Evolutionary conservation across 2,797 vertebrate genomes (phyloP), one percentile per base, ranked within the genome.

Genomic region (Glossophaga mutica): DNA sequence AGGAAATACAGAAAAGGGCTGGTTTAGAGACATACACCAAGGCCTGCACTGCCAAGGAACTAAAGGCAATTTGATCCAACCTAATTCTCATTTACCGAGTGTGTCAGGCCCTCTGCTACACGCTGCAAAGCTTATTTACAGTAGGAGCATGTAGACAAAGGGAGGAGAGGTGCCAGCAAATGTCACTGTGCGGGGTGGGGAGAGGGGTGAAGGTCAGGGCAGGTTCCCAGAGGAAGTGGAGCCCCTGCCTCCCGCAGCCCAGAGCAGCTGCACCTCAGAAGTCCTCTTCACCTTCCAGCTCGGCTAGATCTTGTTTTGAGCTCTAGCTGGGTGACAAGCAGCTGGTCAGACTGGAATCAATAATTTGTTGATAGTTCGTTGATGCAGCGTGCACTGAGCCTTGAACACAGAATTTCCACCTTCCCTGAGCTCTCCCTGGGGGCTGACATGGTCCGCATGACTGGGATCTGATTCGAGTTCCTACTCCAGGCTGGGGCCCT

Each of bases 381-480:
- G 46, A 50, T 6, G 9, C 16, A 42, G 37, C 7, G 42, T 29
- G 57, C 32, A 14, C 83, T 24, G 37, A 15, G 59, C 12, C 26
- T 78, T 74, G 67, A 62, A 34, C 32, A 55, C 3, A 71, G 87
- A 57, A 86, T 77, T 79, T n/a, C 68, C 16, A 2, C 34, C 65
- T 77, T 52, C 48, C 26, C 26, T 37, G n/a, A 52, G 26, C 29
- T 62, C 84, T 79, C 12, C 22, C 52, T 44, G 3, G 37, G 46
- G 55, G 85, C 59, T 3, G 0, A 12, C 24, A 32, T n/a, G 11
- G 44, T 59, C 81, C 29, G 68, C 18, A 2, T 71, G 85, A 57
- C 48, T 95, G 42, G 50, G 67, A 29, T 67, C 87, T 86, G 81
- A 86, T 34, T 81, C 57, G 46, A 26, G 85, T 39, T 67, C 70